These are phyloP conservation scores for Esperia sulphurella DNA, from an alignment of 2,888 invertebrate species.

Conservation along the genomic window DNA sequence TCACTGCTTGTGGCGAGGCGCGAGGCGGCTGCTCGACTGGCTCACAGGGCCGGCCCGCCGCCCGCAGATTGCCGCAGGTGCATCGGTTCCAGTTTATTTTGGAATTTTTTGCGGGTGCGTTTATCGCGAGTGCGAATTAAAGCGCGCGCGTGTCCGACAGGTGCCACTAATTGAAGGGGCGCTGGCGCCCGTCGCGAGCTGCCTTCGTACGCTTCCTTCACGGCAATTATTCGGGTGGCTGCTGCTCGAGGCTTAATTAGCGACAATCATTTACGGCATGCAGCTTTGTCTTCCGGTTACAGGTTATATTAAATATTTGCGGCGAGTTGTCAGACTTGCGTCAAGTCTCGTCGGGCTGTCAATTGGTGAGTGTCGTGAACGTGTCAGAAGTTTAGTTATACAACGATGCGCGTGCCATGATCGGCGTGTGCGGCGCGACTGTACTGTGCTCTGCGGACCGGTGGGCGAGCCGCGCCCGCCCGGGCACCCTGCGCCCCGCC, in stretches of 20 bases:
- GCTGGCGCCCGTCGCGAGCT: conserved; percentile 55
- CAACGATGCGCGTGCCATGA: conserved; percentile 48
- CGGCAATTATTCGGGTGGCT: conserved; percentile 72
- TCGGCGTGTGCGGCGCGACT: conserved; percentile 64
- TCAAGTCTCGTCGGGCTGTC: neutral
- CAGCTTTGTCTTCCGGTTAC: conserved; percentile 53
- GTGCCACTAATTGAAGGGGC: conserved; percentile 69
- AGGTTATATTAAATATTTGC: conserved; percentile 31
- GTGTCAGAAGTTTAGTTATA: conserved; percentile 14
- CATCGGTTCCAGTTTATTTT: conserved; percentile 71
- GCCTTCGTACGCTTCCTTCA: conserved; percentile 59
- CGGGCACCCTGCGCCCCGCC: conserved; percentile 69
- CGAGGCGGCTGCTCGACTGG: conserved; percentile 22
- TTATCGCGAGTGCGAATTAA: conserved; percentile 71
- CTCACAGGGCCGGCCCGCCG: conserved; percentile 20
- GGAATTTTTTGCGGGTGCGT: conserved; percentile 62
- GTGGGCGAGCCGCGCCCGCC: conserved; percentile 54
- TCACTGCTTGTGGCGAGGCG: conserved; percentile 19
- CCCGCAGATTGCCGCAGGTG: conserved; percentile 62
- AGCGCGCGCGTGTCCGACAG: conserved; percentile 67
- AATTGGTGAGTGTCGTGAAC: neutral
- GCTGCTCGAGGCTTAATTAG: conserved; percentile 54
- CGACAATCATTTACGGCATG: conserved; percentile 40
- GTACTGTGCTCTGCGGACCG: conserved; percentile 38
- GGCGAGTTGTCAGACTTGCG: conserved; percentile 15